phyloP scores from a whole-genome alignment of 2,888 invertebrate species.

The Teleogryllus oceanicus region DNA sequence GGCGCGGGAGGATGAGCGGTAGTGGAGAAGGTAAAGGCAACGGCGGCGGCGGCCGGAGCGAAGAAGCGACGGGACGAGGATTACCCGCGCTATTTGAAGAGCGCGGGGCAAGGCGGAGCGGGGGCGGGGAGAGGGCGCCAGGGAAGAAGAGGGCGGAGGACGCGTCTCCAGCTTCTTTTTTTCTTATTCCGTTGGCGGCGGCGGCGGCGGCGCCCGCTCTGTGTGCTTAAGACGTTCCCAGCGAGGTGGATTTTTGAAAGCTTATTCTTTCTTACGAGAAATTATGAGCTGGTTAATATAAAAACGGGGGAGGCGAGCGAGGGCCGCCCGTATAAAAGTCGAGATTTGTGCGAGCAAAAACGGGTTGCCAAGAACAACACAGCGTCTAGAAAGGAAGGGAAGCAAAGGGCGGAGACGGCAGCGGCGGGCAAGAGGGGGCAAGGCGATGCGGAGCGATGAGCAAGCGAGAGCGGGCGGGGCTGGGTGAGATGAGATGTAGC shows the following conservation, averaged over 20 bases:
- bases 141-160: neutral
- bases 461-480: no score
- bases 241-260: constrained; percentile 18
- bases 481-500: no score
- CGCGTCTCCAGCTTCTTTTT: neutral
- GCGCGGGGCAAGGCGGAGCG: neutral
- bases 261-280: constrained; percentile 1
- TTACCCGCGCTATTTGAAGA: constrained; percentile 10
- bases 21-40: no score
- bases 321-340: neutral
- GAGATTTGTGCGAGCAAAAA: constrained; percentile 18
- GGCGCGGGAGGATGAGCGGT: no score
- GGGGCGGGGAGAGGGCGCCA: neutral
- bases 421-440: neutral
- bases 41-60: no score
- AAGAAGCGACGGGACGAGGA: neutral
- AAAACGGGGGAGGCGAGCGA: constrained; percentile 11
- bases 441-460: no score
- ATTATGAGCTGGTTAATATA: constrained; percentile 18
- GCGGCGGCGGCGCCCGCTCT: constrained; percentile 1
- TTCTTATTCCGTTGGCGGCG: neutral
- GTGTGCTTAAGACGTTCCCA: constrained; percentile 18
- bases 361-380: constrained; percentile 18
- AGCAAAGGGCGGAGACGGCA: neutral
- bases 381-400: neutral